phyloP scores from a whole-genome alignment of 2,113 vertebrate species.

The Pygoscelis antarcticus region DNA sequence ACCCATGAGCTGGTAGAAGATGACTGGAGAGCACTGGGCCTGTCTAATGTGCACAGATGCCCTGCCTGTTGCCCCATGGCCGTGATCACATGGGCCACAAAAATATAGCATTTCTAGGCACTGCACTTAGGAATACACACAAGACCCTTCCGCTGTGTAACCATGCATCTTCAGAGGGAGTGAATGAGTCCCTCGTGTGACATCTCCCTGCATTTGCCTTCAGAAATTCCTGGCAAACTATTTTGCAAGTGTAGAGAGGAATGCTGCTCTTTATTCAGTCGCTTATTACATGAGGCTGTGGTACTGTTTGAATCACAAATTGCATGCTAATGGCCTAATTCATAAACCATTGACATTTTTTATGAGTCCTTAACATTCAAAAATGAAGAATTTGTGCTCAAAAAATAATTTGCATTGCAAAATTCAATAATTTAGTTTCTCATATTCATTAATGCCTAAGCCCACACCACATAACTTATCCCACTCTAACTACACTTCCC shows the following conservation, averaged over 20 bases:
- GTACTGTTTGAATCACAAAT: constrained; percentile 78
- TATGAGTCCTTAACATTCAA: constrained; percentile 80
- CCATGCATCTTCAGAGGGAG: neutral
- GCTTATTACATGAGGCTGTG: constrained; percentile 66
- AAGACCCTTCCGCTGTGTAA: neutral
- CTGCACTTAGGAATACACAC: neutral
- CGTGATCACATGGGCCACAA: fast-evolving
- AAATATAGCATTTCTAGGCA: neutral
- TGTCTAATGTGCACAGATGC: fast-evolving
- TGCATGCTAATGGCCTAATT: constrained; percentile 83
- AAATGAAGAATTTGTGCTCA: constrained; percentile 83
- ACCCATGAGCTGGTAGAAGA: neutral
- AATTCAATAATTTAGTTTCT: constrained; percentile 82
- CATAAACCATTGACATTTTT: constrained; percentile 84
- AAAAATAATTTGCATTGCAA: constrained; percentile 85
- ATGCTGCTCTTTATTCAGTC: constrained; percentile 64
- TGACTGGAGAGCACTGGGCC: neutral
- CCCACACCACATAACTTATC: constrained; percentile 81
- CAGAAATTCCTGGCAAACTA: constrained; percentile 64
- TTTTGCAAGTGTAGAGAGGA: constrained; percentile 57
- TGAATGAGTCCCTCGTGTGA: neutral
- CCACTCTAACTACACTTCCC: constrained; percentile 66
- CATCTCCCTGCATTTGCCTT: neutral
- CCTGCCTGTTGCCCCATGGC: neutral
- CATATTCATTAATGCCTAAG: constrained; percentile 81